Base-by-base conservation (phyloP, 2,888 invertebrate genomes). In the Rhaphigaster nebulosa region DNA sequence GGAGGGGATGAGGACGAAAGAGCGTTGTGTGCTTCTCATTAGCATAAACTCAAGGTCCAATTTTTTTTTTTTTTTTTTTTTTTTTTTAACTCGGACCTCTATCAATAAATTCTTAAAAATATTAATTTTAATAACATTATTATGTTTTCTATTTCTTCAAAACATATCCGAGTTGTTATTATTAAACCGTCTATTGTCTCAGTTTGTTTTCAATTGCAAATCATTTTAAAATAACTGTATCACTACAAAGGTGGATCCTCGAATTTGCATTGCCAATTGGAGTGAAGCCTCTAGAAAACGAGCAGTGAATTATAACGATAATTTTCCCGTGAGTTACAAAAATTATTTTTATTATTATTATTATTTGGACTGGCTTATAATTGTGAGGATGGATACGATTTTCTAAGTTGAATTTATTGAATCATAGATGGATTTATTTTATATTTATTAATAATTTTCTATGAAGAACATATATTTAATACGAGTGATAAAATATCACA, bases 11-110 rank as follows among this genome's bases (percentile, higher is more conserved):
- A 20, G 70, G 70, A 34, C 70, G 20, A 38, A 38, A 76, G 29
- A 65, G 70, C 70, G 70, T 76, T 70, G 70, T 76, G 70, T 76
- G 70, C 70, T 38, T 76, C 70, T 76, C 34, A 76, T 76, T 76
- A 38, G 70, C 70, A 76, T 76, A 76, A 38, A 34, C 70, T 38
- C 70, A 76, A 76, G 70, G 70, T 8, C 70, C 38, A 34, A 18
- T 70, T n/a, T n/a, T n/a, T n/a, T n/a, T n/a, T n/a, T n/a, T n/a
- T n/a, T n/a, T n/a, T n/a, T n/a, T n/a, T n/a, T n/a, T n/a, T n/a
- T n/a, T n/a, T n/a, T n/a, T n/a, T n/a, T n/a, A n/a, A 29, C 34
- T 20, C 29, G 38, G 38, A 38, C 20, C 34, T 34, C 34, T 70
- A 34, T 29, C 3, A 65, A 65, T 65, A 65, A 15, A 18, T 65